Percentiles rank a stretch among this genome's conserved stretches.
Evolutionary conservation across 1,140 invertebrate genomes (phyloP).

Genomic region (Tigriopus japonicus): DNA sequence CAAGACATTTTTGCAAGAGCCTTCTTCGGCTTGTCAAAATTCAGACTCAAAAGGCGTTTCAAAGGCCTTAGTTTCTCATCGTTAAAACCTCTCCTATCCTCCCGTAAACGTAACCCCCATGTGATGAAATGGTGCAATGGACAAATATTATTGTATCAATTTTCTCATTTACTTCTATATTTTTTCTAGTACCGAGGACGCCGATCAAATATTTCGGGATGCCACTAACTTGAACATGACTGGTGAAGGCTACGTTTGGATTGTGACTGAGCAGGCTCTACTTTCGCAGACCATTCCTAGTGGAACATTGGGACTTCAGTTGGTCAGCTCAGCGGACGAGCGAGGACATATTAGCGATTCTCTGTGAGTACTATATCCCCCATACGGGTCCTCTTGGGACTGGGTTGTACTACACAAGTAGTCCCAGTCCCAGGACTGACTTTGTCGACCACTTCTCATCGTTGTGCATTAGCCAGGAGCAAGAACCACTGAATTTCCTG

Average conservation of each 20-base stretch:
- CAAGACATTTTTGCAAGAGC: too few species aligned
- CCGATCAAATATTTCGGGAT: conserved; percentile 70
- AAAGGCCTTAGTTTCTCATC: too few species aligned
- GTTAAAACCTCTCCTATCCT: neutral
- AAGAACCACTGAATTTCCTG: too few species aligned
- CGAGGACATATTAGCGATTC: conserved; percentile 68
- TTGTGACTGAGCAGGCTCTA: conserved; percentile 84
- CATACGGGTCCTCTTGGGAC: neutral
- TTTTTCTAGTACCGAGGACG: conserved; percentile 54
- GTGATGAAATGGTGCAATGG: neutral
- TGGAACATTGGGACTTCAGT: conserved; percentile 62
- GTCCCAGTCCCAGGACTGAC: too few species aligned
- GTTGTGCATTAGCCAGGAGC: too few species aligned
- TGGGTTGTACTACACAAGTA: too few species aligned
- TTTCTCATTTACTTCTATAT: conserved; percentile 1
- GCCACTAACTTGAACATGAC: conserved; percentile 72
- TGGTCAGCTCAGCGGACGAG: conserved; percentile 74
- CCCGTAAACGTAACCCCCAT: neutral
- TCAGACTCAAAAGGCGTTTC: too few species aligned
- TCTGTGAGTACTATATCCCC: conserved; percentile 38
- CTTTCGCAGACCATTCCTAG: conserved; percentile 62
- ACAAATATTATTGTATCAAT: neutral
- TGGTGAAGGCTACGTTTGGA: conserved; percentile 79
- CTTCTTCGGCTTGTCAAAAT: too few species aligned
- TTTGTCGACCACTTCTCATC: too few species aligned